Conservation (phyloP, 2,797 vertebrate species). For the Sebastes taczanowskii region DNA sequence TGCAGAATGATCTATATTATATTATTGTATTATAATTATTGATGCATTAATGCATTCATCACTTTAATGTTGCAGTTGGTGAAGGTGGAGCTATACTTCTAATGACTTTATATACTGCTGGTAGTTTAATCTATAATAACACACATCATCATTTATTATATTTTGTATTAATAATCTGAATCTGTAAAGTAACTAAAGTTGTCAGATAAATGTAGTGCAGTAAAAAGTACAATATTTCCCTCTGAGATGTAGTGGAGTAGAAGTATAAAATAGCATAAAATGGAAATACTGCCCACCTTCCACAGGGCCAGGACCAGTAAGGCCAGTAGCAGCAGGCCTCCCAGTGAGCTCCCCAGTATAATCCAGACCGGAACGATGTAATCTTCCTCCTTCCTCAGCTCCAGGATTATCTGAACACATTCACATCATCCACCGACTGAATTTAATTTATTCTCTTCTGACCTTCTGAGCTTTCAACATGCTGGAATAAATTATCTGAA, state of each 20-base stretch:
- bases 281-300: conserved; percentile 83
- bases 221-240: too few relatives aligned
- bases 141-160: too few relatives aligned
- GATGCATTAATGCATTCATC: neutral
- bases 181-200: neutral
- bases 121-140: neutral
- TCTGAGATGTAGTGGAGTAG: neutral
- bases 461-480: neutral
- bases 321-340: conserved; percentile 91
- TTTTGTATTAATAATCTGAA: neutral
- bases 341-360: conserved; percentile 90
- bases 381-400: conserved; percentile 89
- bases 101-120: neutral
- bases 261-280: neutral
- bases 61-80: too few relatives aligned
- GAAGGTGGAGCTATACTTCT: neutral
- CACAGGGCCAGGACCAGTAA: conserved; percentile 90
- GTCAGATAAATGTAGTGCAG: too few relatives aligned
- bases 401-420: conserved; percentile 85
- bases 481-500: neutral
- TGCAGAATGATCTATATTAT: neutral
- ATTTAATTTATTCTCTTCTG: neutral
- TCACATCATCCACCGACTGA: neutral
- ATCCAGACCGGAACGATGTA: conserved; percentile 89
- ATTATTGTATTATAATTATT: neutral